Evolutionary conservation across 2,113 vertebrate genomes (phyloP), one percentile per base, ranked within the genome.

Genomic region (Tragelaphus scriptus): DNA sequence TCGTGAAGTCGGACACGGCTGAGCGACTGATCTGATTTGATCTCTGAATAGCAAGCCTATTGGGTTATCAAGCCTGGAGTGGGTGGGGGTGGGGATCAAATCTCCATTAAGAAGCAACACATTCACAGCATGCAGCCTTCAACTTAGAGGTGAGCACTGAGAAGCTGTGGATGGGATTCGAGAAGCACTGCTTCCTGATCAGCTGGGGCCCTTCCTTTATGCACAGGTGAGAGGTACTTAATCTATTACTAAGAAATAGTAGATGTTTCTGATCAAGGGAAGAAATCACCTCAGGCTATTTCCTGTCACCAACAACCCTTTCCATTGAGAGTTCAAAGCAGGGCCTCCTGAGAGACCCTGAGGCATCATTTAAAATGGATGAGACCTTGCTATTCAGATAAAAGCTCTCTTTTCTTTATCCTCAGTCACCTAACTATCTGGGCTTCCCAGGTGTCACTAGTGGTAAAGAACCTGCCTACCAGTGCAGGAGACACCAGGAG

Each of bases 381-480:
- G 53, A 92, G 85, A 91, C 15, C 36, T 80, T 96, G 32, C 32
- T 91, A 44, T 49, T 90, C 90, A 88, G 49, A 68, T 75, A 61
- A 97, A 93, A 94, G 51, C 28, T 68, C 58, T 87, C 7, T 94
- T 95, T 7, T 90, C 40, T 97, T 94, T 71, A 84, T 84, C 32
- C 2, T 84, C n/a, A 59, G 84, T 61, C 56, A 19, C n/a, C 91
- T 82, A 94, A 92, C 6, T 90, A 47, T 44, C 12, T 44, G 23
- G 36, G 71, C 71, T 77, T 7, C 71, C 36, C 71, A 44, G 71
- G 23, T 44, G 71, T 23, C 71, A 77, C 71, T 44, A 26, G 71
- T 44, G 23, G 71, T 77, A 77, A 44, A 26, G 71, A 77, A 14
- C 71, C 71, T 77, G 23, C 36, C 71, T 44, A 40, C 36, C 1